Conservation (phyloP, 2,797 vertebrate genomes). For the Scyliorhinus canicula region DNA sequence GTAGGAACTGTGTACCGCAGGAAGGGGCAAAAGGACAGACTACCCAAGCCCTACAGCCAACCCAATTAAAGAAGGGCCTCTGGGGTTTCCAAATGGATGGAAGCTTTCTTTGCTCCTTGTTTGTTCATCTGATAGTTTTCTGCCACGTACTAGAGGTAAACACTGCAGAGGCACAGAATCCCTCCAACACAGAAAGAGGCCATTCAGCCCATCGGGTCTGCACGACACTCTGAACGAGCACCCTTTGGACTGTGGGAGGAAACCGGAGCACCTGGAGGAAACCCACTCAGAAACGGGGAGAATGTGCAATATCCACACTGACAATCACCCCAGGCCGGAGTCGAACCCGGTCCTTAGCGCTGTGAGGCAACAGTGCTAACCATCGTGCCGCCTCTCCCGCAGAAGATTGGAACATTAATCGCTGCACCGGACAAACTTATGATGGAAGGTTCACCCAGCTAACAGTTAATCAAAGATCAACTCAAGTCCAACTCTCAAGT, state of each 20-base stretch:
- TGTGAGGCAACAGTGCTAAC: no score
- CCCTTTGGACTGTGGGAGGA: no score
- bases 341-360: no score
- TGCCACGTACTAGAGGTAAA: neutral
- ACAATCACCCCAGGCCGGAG: no score
- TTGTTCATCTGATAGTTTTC: neutral
- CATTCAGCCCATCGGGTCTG: no score
- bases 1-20: neutral
- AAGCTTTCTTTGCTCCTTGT: neutral
- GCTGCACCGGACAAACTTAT: neutral
- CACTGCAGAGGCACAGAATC: no score
- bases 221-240: no score
- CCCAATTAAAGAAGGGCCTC: neutral
- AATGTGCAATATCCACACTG: no score
- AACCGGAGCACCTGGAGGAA: no score
- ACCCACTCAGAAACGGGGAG: no score
- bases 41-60: neutral
- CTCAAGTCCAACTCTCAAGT: neutral
- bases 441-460: neutral
- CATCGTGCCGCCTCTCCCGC: no score
- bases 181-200: no score
- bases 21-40: neutral
- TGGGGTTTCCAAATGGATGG: neutral
- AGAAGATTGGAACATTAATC: neutral
- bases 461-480: neutral